These are phyloP conservation scores for Podabrus alpinus DNA, from an alignment of 2,888 invertebrate genomes.

Conservation along the genomic window DNA sequence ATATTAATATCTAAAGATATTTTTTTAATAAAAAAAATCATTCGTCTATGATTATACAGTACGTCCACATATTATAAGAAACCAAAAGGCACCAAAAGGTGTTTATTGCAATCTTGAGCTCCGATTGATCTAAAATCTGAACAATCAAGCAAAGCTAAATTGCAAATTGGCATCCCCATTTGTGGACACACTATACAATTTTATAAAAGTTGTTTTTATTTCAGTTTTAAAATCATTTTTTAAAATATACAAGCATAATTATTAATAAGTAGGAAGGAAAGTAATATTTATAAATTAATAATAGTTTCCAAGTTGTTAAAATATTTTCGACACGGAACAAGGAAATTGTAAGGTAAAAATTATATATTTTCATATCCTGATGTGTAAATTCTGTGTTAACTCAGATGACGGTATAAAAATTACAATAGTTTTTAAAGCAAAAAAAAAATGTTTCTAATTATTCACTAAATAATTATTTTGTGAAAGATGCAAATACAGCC, in stretches of 20 bases:
- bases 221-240: background rate
- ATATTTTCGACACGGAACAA: background rate
- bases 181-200: background rate
- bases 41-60: background rate
- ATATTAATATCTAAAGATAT: background rate
- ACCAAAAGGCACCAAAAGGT: background rate
- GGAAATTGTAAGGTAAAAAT: background rate
- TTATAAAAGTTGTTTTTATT: background rate
- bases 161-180: background rate
- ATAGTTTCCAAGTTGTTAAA: background rate
- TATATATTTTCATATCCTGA: background rate
- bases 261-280: background rate
- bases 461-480: conserved; percentile 73
- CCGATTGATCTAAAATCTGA: background rate
- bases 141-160: background rate
- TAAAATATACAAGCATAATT: background rate
- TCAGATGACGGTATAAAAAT: background rate
- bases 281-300: too few relatives aligned
- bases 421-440: background rate
- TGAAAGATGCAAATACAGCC: conserved; percentile 98
- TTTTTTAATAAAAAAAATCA: background rate
- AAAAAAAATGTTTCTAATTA: background rate
- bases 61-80: background rate
- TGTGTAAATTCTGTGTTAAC: background rate
- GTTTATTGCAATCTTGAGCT: background rate